Base-by-base conservation (phyloP, 2,113 vertebrate species). In the Silurus asotus region DNA sequence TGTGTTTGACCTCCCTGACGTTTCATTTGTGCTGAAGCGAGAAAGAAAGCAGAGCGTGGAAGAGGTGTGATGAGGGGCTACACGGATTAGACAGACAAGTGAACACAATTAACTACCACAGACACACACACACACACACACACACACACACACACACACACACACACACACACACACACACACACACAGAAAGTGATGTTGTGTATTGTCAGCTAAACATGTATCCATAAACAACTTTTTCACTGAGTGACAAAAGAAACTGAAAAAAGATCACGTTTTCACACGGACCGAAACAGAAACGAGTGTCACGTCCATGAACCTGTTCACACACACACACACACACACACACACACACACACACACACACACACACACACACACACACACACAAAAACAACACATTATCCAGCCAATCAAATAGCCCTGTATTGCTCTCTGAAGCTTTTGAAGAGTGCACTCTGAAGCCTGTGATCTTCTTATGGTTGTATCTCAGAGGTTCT, bases 61-160 rank as follows among this genome's bases (percentile, higher is more conserved):
- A 67, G 25, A 13, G 48, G 84, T 64, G 58, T 78, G 51, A 81
- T 84, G 81, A 82, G 84, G 56, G 25, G 67, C 51, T 25, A 49
- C 53, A 28, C 23, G 53, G 37, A 58, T 69, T 85, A 85, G 78
- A 76, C 74, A 84, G 84, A 37, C 69, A 77, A 70, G 83, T 69
- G 70, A 75, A 37, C 78, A 53, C 86, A 85, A 88, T 90, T 82
- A 87, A 84, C 81, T 82, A 69, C 58, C 64, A 67, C 82, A 70
- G 51, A 53, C n/a, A 77, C 59, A 77, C 59, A 53, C n/a, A 55
- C 17, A 28, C 23, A 51, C 82, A 70, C 65, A 53, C n/a, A 77
- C 59, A 77, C 59, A 53, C n/a, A 55, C 17, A 28, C 23, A 51
- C 80, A 65, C 49, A 67, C 49, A 78, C 81, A 69, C 62, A 28